Base-by-base conservation (phyloP, 2,113 vertebrate species). In the Serinus canaria region DNA sequence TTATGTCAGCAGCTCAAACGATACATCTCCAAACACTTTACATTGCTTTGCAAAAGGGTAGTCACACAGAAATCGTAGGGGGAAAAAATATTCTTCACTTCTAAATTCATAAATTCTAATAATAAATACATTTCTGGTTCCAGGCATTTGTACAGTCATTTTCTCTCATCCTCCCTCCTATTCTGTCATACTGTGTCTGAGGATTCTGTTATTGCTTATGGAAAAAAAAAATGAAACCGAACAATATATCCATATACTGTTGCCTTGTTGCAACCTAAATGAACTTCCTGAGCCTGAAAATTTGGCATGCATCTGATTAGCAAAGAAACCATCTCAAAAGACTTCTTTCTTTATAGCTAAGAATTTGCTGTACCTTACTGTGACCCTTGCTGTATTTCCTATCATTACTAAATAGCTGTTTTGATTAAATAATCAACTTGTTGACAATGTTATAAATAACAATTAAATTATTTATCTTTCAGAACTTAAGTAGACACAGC, bases 1-100 rank as follows among this genome's bases (percentile, higher is more conserved):
- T 98, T 97, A 97, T 97, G 96, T 98, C 97, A 97, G 90, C 96
- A 97, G 79, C 83, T 96, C 91, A 81, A 97, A 82, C 1, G 55
- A 97, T 96, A 96, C 94, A 93, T 95, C 95, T 96, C 90, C 95
- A 96, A 96, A 97, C 95, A 97, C 96, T 97, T 97, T 64, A 83
- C 83, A 77, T 88, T 95, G 93, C 96, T 96, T 91, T 95, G 94
- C 87, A 94, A 96, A 95, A 10, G 85, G 53, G 62, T 70, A 93
- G 89, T 92, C 89, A 87, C 90, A 94, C 33, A 82, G 50, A 94
- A 95, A 76, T 87, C 49, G 55, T 31, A 86, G 78, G 76, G 67
- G 62, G 56, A 91, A 96, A 96, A 91, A 47, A 83, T 43, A 89
- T 94, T 89, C 81, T 83, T 55, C 46, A 80, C 78, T 59, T 83